These are phyloP conservation scores for Anguilla japonica DNA, from an alignment of 2,113 vertebrate species.

Conservation along the genomic window DNA sequence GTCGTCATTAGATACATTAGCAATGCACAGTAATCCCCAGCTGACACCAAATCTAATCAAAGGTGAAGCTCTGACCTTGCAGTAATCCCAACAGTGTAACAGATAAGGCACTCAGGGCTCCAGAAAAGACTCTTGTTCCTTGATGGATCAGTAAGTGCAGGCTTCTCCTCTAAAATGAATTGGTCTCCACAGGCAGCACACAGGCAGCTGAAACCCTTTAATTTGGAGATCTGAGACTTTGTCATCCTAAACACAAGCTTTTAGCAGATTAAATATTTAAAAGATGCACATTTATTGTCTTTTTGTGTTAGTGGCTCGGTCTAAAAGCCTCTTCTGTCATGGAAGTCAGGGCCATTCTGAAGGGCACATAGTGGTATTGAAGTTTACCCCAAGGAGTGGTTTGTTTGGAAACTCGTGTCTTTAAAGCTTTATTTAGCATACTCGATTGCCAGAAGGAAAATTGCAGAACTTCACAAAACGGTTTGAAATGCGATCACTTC, in stretches of 20 bases:
- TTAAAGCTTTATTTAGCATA: constrained; percentile 21
- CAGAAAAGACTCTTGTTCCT: constrained; percentile 23
- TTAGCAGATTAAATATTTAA: constrained; percentile 61
- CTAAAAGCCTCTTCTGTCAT: constrained; percentile 27
- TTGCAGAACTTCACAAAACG: neutral
- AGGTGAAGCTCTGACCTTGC: constrained; percentile 41
- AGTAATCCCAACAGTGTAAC: constrained; percentile 48
- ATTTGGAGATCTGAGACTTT: constrained; percentile 48
- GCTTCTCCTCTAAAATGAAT: constrained; percentile 43
- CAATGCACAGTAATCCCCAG: constrained; percentile 37
- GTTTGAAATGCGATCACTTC: neutral
- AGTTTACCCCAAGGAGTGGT: constrained; percentile 10
- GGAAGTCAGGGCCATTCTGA: constrained; percentile 9
- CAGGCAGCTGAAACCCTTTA: constrained; percentile 46
- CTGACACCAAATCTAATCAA: constrained; percentile 53
- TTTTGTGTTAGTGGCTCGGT: constrained; percentile 19
- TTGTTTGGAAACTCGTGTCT: constrained; percentile 1
- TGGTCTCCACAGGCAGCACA: constrained; percentile 40
- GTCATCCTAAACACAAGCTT: constrained; percentile 51
- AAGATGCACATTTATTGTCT: constrained; percentile 51
- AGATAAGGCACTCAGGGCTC: constrained; percentile 41
- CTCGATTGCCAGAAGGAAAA: neutral
- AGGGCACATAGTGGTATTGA: constrained; percentile 14
- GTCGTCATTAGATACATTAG: constrained; percentile 41
- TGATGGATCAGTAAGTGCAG: constrained; percentile 41